Evolutionary conservation across 1,140 invertebrate genomes (phyloP), one percentile per base, ranked within the genome.

Genomic region (Drosophila quadrilineata): DNA sequence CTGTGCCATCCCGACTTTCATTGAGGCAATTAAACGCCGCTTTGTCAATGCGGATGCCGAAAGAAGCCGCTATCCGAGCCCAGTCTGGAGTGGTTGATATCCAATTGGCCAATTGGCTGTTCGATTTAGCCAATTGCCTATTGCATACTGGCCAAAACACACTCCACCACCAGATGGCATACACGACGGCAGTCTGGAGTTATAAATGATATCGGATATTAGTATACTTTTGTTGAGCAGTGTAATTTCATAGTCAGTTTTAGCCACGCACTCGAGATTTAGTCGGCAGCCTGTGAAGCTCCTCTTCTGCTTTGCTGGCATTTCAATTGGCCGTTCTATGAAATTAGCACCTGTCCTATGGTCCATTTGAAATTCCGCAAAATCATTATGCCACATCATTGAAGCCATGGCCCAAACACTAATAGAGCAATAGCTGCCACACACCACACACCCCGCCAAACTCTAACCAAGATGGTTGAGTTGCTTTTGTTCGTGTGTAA

Each of bases 291-390:
- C 58, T 85, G 22, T 63, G 71, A 86, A 60, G 80, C 29, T 40
- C 31, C 60, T 43, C 21, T 46, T 40, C 49, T 71, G 53, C 49
- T 31, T 52, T 54, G 58, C 36, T 46, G 75, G 80, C 67, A 85
- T 85, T 85, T 85, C 79, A 85, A 85, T 85, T 85, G 77, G 79
- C 79, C 75, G 79, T 85, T 84, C 79, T 85, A 79, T 85, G 80
- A 85, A 85, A 85, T 85, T 85, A 85, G 79, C 79, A 85, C 79
- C 79, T 85, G 79, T 85, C 77, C 77, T 82, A 71, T 59, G 74
- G 74, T 79, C 74, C 77, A 85, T 79, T 85, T 75, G 48, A 64
- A 85, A 85, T 85, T 85, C 79, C 79, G 79, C 79, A 79, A 85
- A 85, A 85, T 85, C 79, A 85, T 85, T 85, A 85, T 71, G 80